Evolutionary conservation across 2,797 vertebrate species (phyloP), one percentile per base, ranked within the genome.

Genomic region (Pangasius mekongensis): DNA sequence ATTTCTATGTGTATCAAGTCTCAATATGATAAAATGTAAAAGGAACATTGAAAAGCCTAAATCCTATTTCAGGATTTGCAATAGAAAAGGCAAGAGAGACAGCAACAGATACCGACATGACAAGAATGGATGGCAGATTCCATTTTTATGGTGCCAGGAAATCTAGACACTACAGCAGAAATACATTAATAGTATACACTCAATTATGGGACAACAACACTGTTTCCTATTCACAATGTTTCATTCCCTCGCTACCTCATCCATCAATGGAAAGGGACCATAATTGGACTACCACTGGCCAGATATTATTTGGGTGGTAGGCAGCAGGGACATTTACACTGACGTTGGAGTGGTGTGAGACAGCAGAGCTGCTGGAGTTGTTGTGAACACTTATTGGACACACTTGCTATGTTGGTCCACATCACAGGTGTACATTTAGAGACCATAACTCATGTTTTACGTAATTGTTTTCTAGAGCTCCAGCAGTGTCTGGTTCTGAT

Each of bases 121-220:
- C 49, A 58, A 82, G 64, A 87, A 67, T 66, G 10, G 64, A 87
- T 81, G 52, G 27, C 86, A 82, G 47, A 67, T 80, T 87, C 30
- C 30, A 81, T 56, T 87, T 56, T 30, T 36, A 22, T 11, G 39
- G 30, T 87, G 62, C 6, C 76, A 71, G 64, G 10, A 58, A 78
- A 36, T 67, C 3, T 11, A 78, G n/a, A 52, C 33, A 67, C 8
- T 24, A 22, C 56, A 52, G 39, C 27, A 52, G 9, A 67, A 84
- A 82, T 33, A 80, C 54, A 81, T 60, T 58, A 66, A 66, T 49
- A 84, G 3, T 69, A 69, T 84, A 54, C 18, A 84, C 47, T 67
- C 82, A 67, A 84, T 67, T 84, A 33, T 33, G 11, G 62, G 4
- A 33, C 62, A 33, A 67, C 62, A 67, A 33, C 62, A 84, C n/a